Conservation (phyloP, 2,888 invertebrate genomes). For the Ceramica pisi region DNA sequence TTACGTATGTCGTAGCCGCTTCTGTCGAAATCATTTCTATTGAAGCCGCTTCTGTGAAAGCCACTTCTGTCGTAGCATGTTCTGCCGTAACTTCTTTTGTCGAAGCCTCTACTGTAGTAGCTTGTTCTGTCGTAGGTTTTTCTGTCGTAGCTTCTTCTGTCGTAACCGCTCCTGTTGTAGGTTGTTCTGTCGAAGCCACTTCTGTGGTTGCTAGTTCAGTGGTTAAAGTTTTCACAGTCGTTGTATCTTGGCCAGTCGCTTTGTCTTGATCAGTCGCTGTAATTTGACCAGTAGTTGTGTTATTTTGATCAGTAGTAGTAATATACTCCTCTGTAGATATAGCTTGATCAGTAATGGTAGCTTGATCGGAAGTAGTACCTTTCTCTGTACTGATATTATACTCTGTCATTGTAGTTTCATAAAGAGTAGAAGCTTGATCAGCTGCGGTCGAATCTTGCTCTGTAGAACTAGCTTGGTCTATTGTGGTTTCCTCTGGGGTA, state of each 20-base stretch:
- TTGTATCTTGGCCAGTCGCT: background rate
- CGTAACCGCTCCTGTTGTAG: background rate
- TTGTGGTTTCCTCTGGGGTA: background rate
- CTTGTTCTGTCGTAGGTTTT: no score
- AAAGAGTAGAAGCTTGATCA: constrained; percentile 10
- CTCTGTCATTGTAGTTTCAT: background rate
- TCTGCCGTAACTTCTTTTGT: background rate
- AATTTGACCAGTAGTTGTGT: background rate
- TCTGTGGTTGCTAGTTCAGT: background rate
- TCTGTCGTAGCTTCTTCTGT: background rate
- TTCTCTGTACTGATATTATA: background rate
- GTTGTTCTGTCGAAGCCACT: background rate
- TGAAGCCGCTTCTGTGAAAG: no score
- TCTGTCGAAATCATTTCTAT: background rate
- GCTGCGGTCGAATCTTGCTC: constrained; percentile 9
- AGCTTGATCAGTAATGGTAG: no score
- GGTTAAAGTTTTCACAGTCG: background rate
- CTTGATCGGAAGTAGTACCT: background rate
- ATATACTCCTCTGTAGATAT: background rate
- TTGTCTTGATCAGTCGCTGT: background rate
- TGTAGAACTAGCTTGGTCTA: background rate
- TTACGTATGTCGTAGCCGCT: background rate
- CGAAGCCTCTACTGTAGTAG: no score
- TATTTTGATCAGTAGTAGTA: no score
- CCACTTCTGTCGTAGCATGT: no score